Conservation (phyloP, 2,113 vertebrate genomes). For the Oceanites oceanicus region DNA sequence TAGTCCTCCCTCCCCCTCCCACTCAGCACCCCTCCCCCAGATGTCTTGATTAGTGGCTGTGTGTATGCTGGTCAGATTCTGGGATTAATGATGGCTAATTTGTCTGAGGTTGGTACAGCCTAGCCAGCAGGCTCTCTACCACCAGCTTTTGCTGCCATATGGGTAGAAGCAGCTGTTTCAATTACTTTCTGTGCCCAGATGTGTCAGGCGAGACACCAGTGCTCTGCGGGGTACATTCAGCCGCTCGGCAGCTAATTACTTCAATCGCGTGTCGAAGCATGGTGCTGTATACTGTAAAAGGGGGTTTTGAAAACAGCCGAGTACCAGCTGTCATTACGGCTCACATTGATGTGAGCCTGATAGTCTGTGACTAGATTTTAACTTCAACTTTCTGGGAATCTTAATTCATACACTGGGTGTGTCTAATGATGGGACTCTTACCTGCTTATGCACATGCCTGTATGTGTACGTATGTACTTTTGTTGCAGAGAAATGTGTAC, state of each 20-base stretch:
- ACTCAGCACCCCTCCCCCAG: conserved; percentile 74
- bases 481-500: not conserved
- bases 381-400: not conserved
- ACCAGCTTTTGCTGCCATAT: conserved; percentile 98
- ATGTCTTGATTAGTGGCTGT: conserved; percentile 95
- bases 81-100: conserved; percentile 99
- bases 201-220: conserved; percentile 98
- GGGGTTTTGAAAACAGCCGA: conserved; percentile 87
- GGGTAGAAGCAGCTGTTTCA: conserved; percentile 99
- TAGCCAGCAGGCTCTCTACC: conserved; percentile 79
- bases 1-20: not conserved
- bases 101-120: conserved; percentile 94
- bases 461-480: not conserved
- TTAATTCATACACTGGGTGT: not conserved
- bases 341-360: conserved; percentile 80
- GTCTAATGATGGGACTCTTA: not conserved
- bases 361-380: conserved; percentile 67
- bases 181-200: conserved; percentile 99
- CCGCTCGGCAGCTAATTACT: conserved; percentile 98
- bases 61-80: conserved; percentile 98
- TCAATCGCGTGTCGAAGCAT: conserved; percentile 88
- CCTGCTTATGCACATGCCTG: not conserved
- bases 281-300: conserved; percentile 86
- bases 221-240: conserved; percentile 91
- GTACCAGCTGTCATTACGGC: conserved; percentile 91